Evolutionary conservation across 2,113 vertebrate genomes (phyloP), one percentile per base, ranked within the genome.

Genomic region (Elephas maximus): DNA sequence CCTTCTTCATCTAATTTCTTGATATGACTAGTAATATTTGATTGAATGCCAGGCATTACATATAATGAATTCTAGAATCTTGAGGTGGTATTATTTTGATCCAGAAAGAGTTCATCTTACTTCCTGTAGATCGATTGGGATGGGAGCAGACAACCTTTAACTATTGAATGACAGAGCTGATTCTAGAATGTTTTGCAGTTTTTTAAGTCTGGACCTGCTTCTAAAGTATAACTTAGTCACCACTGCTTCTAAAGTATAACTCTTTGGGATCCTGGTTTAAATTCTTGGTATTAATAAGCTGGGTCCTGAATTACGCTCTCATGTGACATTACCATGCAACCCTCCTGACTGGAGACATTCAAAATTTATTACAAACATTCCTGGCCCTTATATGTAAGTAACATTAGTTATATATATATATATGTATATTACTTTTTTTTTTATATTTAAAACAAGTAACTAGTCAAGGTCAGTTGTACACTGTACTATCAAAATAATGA

Each of bases 321-420:
- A 37, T 8, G 8, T 41, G 60, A 5, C 48, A 53, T 51, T 67
- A 51, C 6, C 26, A 63, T 44, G 21, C 5, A 90, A 12, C 9
- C 1, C 0, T 95, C 23, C 28, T 71, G 14, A 37, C 10, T 76
- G 12, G 1, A 94, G 37, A 73, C 5, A 81, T 57, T 82, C 5
- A 33, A 41, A 3, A 79, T 88, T 81, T 89, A 57, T 83, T 95
- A 63, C 6, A 89, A 67, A 57, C 1, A 69, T 33, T 33, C 14
- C 28, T 63, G 44, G 2, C 6, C 17, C 57, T 26, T 65, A n/a
- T 67, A 48, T 63, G 6, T 67, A 94, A 71, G n/a, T 96, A 63
- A 62, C 11, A 91, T 45, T 69, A 83, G 8, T n/a, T 57, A 17
- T 45, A 60, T 30, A 92, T 91, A 60, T 41, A 92, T 93, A 91